Evolutionary conservation across 2,888 invertebrate genomes (phyloP).

Genomic region (Phasia obesa): DNA sequence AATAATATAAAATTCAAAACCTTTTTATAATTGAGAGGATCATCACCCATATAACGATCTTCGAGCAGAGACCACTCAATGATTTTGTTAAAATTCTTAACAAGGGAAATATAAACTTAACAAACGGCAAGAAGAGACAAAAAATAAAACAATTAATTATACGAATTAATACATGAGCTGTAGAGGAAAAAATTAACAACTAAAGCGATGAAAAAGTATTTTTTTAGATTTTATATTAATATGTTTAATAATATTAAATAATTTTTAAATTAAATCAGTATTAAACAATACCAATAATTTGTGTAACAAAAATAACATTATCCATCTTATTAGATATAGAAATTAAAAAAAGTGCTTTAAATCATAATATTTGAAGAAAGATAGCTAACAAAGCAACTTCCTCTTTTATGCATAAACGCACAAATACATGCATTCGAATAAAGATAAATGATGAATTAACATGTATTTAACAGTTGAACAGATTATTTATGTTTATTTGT

Average conservation of each 20-base stretch:
- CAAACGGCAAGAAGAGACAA: conserved; percentile 13
- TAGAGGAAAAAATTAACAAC: neutral
- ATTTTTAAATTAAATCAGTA: neutral
- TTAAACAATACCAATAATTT: neutral
- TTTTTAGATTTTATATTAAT: neutral
- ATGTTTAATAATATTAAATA: neutral
- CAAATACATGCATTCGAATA: no score
- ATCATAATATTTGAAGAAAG: neutral
- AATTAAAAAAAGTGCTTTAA: neutral
- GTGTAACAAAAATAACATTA: neutral
- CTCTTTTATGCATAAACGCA: conserved; percentile 43
- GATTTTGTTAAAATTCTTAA: conserved; percentile 60
- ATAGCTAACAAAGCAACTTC: conserved; percentile 8
- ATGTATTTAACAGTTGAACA: conserved; percentile 43
- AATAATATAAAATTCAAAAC: conserved; percentile 45
- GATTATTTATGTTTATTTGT: conserved; percentile 15
- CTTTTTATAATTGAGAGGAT: conserved; percentile 67
- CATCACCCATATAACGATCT: conserved; percentile 64
- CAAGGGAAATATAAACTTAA: conserved; percentile 52
- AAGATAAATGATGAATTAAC: neutral
- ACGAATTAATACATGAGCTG: conserved; percentile 28
- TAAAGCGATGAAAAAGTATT: neutral
- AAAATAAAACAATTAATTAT: conserved; percentile 64
- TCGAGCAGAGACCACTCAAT: conserved; percentile 37
- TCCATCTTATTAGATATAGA: neutral